Conservation (phyloP, 2,888 invertebrate species). For the Tyria jacobaeae region DNA sequence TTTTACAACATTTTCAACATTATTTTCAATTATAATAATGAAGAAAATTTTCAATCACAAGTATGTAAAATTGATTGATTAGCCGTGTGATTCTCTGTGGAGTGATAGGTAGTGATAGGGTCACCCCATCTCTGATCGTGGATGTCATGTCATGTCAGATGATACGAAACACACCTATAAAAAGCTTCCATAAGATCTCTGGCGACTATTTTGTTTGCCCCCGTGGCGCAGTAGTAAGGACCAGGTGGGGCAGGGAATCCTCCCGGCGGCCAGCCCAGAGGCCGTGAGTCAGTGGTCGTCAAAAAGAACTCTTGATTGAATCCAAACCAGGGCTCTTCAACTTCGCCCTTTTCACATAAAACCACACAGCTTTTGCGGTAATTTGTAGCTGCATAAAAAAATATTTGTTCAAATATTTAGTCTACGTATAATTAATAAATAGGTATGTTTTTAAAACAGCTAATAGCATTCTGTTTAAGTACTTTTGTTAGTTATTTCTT, state of each 20-base stretch:
- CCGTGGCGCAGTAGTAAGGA: constrained; percentile 95
- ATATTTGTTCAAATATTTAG: not conserved
- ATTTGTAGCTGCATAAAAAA: constrained; percentile 63
- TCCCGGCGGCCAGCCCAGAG: constrained; percentile 91
- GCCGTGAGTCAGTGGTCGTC: constrained; percentile 82
- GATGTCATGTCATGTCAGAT: no score
- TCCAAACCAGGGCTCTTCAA: constrained; percentile 91
- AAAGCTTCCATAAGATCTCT: constrained; percentile 94
- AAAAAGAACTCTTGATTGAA: constrained; percentile 89
- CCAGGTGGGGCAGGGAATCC: constrained; percentile 90
- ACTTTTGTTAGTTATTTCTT: no score
- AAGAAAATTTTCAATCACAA: no score
- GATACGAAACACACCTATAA: constrained; percentile 64
- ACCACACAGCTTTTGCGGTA: constrained; percentile 77
- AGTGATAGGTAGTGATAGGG: no score
- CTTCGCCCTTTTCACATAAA: constrained; percentile 84
- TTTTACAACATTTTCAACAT: no score
- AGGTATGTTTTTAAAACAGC: no score
- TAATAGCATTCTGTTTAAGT: no score
- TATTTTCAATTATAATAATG: no score
- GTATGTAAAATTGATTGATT: no score
- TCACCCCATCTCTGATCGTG: no score
- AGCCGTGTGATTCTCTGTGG: no score
- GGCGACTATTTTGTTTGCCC: constrained; percentile 91
- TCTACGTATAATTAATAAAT: no score